Conservation (phyloP, 2,888 invertebrate species). For the Parapristionchus giblindavisi region DNA sequence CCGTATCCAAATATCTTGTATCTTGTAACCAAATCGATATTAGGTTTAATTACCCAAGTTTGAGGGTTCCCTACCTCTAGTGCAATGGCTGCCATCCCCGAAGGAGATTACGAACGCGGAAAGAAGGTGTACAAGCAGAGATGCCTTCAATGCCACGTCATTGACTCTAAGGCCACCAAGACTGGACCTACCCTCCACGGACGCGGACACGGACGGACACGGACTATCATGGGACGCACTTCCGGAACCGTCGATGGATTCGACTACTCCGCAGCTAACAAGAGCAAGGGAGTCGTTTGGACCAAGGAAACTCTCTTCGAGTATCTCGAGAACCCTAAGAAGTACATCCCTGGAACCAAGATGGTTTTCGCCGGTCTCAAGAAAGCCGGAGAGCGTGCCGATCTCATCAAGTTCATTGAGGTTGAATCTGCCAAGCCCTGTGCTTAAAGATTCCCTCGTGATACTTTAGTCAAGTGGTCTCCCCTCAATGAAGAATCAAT, state of each 20-base stretch:
- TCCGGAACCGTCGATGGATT: slow-evolving; percentile 88
- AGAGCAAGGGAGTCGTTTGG: slow-evolving; percentile 90
- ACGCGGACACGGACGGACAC: no score
- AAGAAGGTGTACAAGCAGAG: slow-evolving; percentile 94
- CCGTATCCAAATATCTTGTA: no score
- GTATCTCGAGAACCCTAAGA: slow-evolving; percentile 98
- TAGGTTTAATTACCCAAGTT: no score
- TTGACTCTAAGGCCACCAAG: slow-evolving; percentile 94
- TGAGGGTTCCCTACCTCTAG: no score
- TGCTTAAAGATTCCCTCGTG: slow-evolving; percentile 6
- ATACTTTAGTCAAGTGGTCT: slow-evolving; percentile 12
- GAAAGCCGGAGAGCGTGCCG: slow-evolving; percentile 89
- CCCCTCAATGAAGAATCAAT: slow-evolving; percentile 20
- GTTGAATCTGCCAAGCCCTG: slow-evolving; percentile 54
- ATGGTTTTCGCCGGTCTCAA: slow-evolving; percentile 99
- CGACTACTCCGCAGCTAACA: slow-evolving; percentile 78
- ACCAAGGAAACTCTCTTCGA: slow-evolving; percentile 89
- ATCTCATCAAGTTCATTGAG: slow-evolving; percentile 73
- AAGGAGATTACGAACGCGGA: slow-evolving; percentile 92
- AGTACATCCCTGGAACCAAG: slow-evolving; percentile 84
- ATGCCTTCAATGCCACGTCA: slow-evolving; percentile 96
- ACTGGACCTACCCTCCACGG: slow-evolving; percentile 95
- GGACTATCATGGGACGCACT: slow-evolving; percentile 90
- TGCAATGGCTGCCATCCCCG: slow-evolving; percentile 67
- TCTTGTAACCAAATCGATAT: no score